A percentile compares a stretch with the other conserved stretches of the same genome.
These are phyloP conservation scores for Dione vanillae DNA, from an alignment of 2,888 invertebrate genomes.

Conservation along the genomic window DNA sequence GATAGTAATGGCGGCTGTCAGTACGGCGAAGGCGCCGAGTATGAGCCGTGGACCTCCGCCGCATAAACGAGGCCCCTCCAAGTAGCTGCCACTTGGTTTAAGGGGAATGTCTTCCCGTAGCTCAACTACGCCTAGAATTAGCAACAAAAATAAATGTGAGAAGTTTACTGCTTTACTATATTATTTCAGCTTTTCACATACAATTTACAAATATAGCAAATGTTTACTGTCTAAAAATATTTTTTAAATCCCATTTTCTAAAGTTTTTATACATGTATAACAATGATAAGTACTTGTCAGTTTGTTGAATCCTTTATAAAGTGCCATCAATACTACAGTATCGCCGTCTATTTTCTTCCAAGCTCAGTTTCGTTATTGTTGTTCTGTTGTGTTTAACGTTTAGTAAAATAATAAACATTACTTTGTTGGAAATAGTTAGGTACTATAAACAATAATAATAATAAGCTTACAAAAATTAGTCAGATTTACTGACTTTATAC, in stretches of 20 bases:
- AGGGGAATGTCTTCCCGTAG: slow-evolving; percentile 85
- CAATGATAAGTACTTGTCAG: too few species aligned
- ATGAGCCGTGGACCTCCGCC: slow-evolving; percentile 86
- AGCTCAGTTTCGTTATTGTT: slow-evolving; percentile 5
- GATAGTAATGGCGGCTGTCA: slow-evolving; percentile 87
- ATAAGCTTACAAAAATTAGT: not conserved
- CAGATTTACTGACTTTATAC: too few species aligned
- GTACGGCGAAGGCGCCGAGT: slow-evolving; percentile 85
- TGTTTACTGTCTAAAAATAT: too few species aligned
- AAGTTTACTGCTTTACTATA: too few species aligned
- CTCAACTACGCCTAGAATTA: slow-evolving; percentile 67
- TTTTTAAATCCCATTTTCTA: too few species aligned
- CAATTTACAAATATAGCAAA: too few species aligned
- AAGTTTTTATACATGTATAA: too few species aligned
- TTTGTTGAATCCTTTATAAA: not conserved
- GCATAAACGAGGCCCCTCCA: slow-evolving; percentile 49
- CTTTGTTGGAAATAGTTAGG: not conserved
- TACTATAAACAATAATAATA: not conserved
- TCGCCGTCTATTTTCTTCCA: not conserved
- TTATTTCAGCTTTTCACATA: too few species aligned
- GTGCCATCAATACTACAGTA: not conserved
- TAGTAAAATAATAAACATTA: slow-evolving; percentile 3
- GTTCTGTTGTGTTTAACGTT: not conserved
- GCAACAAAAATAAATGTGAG: too few species aligned
- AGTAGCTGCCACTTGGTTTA: slow-evolving; percentile 62